These are phyloP conservation scores for Trichechus manatus DNA, from an alignment of 2,113 vertebrate species.

Conservation along the genomic window DNA sequence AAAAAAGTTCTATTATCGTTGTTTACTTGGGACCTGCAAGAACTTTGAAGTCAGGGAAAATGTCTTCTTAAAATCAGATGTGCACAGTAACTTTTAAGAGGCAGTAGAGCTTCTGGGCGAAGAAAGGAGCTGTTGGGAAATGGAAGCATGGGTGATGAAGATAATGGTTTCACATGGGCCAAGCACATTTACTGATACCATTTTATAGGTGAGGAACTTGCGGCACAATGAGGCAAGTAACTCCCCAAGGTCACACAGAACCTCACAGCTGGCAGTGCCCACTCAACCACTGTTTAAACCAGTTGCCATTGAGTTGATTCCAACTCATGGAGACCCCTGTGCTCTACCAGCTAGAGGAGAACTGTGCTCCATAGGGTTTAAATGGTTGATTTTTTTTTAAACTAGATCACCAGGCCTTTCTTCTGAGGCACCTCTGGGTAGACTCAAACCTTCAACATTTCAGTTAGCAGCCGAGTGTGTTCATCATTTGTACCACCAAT, in stretches of 20 bases:
- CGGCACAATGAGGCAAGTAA: not conserved
- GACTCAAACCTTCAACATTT: no score
- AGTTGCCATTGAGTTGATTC: no score
- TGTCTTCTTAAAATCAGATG: not conserved
- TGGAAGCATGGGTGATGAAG: no score
- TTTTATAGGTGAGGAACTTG: not conserved
- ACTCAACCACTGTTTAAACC: not conserved
- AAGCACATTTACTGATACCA: not conserved
- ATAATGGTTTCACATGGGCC: not conserved
- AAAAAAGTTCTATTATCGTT: no score
- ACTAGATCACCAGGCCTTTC: no score
- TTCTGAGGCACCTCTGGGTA: no score
- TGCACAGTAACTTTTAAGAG: not conserved
- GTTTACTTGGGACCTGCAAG: not conserved
- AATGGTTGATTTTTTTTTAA: no score
- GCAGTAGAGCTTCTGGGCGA: not conserved
- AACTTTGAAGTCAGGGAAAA: conserved; percentile 21
- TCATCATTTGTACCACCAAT: no score
- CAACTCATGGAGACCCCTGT: no score
- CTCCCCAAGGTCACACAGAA: not conserved
- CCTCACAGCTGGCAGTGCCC: not conserved
- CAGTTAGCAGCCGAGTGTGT: no score
- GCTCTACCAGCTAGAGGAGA: no score
- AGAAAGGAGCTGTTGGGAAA: not conserved
- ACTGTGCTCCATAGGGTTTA: no score